These are phyloP conservation scores for Coilia nasus DNA, from an alignment of 2,797 vertebrate species.

Conservation along the genomic window DNA sequence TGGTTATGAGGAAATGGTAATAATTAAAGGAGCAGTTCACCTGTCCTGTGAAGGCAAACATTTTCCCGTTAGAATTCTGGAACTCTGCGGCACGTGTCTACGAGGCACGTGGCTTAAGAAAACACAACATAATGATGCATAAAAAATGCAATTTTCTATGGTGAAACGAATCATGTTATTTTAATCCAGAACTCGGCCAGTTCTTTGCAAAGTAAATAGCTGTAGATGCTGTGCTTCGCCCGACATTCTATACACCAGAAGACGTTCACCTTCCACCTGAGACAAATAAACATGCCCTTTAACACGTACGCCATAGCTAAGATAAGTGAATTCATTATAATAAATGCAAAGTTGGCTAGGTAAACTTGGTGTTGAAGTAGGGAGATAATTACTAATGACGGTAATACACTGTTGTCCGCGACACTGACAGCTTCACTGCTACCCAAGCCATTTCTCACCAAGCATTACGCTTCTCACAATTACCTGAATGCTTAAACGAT, in stretches of 20 bases:
- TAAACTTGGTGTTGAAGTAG: no score
- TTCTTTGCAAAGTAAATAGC: not conserved
- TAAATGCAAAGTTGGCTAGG: no score
- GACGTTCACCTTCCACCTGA: not conserved
- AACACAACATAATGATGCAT: not conserved
- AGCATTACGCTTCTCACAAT: constrained; percentile 26
- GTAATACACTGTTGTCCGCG: not conserved
- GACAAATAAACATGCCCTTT: not conserved
- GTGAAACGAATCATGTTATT: not conserved
- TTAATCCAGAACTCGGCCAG: not conserved
- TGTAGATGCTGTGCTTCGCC: not conserved
- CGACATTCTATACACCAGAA: not conserved
- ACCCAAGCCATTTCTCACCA: constrained; percentile 35
- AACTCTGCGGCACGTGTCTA: no score
- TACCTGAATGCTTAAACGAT: constrained; percentile 29
- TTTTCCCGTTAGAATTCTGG: no score
- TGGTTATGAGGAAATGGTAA: no score
- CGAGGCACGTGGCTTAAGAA: not conserved
- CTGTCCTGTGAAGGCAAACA: no score
- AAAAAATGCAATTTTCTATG: not conserved
- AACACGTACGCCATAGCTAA: not conserved
- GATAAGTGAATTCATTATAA: no score
- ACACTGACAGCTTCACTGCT: not conserved
- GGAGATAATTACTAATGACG: not conserved
- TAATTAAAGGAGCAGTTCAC: no score